phyloP scores from a whole-genome alignment of 2,797 vertebrate genomes.

The Sebastes ruberrimus region DNA sequence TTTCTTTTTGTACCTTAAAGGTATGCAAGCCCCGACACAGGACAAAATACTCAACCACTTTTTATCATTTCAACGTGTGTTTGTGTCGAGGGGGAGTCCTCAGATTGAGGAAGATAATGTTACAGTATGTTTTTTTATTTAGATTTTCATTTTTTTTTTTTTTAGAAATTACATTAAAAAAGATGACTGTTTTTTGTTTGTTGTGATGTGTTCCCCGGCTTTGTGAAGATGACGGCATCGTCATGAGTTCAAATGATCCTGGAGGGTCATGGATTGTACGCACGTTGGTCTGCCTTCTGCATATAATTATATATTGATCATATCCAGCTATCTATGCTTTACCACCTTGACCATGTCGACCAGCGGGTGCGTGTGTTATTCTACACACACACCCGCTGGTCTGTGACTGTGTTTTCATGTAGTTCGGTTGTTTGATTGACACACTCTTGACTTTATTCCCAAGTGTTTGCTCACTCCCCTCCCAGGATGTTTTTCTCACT shows the following conservation, averaged over 20 bases:
- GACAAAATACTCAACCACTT: slow-evolving; percentile 45
- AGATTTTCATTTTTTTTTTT: slow-evolving; percentile 43
- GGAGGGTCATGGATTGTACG: slow-evolving; percentile 51
- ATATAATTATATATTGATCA: slow-evolving; percentile 55
- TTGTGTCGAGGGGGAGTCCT: slow-evolving; percentile 77
- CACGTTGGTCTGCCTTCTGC: slow-evolving; percentile 61
- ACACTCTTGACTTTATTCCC: slow-evolving; percentile 2
- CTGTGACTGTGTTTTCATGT: slow-evolving; percentile 27
- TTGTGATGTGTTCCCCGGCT: slow-evolving; percentile 50
- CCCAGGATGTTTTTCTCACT: slow-evolving; percentile 6
- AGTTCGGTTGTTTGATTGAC: slow-evolving; percentile 19
- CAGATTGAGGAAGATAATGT: slow-evolving; percentile 82
- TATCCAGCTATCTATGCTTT: slow-evolving; percentile 53
- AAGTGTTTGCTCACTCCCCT: not conserved
- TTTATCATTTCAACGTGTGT: slow-evolving; percentile 55
- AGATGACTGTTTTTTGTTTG: slow-evolving; percentile 31
- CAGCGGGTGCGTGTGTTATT: slow-evolving; percentile 11
- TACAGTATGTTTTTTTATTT: slow-evolving; percentile 63
- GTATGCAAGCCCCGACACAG: slow-evolving; percentile 76
- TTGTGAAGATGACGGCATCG: slow-evolving; percentile 35
- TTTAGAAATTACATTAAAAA: slow-evolving; percentile 49
- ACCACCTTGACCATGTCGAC: slow-evolving; percentile 19
- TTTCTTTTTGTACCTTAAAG: slow-evolving; percentile 86
- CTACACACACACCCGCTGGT: slow-evolving; percentile 10
- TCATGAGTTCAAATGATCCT: slow-evolving; percentile 32